These are phyloP conservation scores for Drosophila willistoni DNA, from an alignment of 1,140 invertebrate species.

Conservation along the genomic window DNA sequence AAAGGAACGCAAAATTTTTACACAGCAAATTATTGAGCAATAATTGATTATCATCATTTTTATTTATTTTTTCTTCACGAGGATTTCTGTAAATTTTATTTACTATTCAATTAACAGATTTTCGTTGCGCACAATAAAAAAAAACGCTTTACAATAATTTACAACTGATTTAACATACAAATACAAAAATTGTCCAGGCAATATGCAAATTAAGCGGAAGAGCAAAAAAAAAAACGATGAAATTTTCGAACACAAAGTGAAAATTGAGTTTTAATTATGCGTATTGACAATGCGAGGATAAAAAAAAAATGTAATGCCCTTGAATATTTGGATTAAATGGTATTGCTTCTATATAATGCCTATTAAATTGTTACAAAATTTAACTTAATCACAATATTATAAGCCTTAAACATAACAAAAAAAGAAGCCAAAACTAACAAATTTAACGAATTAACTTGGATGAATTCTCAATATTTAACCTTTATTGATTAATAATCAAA, in stretches of 20 bases:
- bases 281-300: conserved; percentile 41
- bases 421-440: too few species aligned
- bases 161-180: conserved; percentile 73
- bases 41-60: conserved; percentile 10
- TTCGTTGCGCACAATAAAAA: background rate
- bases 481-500: too few species aligned
- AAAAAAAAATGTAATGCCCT: conserved; percentile 1
- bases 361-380: background rate
- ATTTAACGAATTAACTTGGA: too few species aligned
- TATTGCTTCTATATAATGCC: background rate
- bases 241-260: conserved; percentile 49
- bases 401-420: too few species aligned
- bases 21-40: background rate
- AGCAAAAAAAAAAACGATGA: conserved; percentile 22
- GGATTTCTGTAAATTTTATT: conserved; percentile 12
- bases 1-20: background rate
- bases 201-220: conserved; percentile 61
- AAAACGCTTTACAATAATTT: conserved; percentile 57
- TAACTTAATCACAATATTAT: too few species aligned
- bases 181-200: conserved; percentile 49
- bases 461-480: too few species aligned
- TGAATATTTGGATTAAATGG: conserved; percentile 20
- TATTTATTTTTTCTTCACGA: background rate
- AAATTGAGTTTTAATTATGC: conserved; percentile 73
- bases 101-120: conserved; percentile 13